Evolutionary conservation across 2,888 invertebrate species (phyloP).

Genomic region (Trilocha varians): DNA sequence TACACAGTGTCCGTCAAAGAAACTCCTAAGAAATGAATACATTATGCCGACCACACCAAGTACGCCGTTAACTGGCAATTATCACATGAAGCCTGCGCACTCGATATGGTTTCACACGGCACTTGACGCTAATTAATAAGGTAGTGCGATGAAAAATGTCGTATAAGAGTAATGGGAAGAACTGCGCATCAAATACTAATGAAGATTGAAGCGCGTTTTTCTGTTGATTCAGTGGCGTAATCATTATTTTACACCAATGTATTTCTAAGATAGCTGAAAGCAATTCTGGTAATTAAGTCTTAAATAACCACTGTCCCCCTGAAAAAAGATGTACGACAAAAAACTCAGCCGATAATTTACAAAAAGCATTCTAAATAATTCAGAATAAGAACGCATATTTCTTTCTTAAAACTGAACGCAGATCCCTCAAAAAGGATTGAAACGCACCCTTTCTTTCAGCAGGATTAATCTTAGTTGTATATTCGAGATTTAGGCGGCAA

Average conservation of each 20-base stretch:
- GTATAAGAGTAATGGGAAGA: background rate
- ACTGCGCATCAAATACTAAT: background rate
- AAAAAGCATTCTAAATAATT: background rate
- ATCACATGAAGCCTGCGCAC: conserved; percentile 25
- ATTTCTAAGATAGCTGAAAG: too few species aligned
- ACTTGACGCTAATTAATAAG: conserved; percentile 20
- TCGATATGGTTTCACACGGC: conserved; percentile 27
- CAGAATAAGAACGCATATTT: background rate
- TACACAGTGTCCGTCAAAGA: background rate
- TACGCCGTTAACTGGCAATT: conserved; percentile 18
- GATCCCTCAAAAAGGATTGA: conserved; percentile 36
- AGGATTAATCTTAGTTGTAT: conserved; percentile 71
- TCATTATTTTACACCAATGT: too few species aligned
- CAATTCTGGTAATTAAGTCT: too few species aligned
- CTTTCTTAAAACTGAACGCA: background rate
- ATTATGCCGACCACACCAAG: conserved; percentile 1
- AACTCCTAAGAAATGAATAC: background rate
- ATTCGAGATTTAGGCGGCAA: conserved; percentile 70
- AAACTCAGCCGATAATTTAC: background rate
- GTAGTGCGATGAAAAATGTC: background rate
- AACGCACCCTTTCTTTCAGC: conserved; percentile 68
- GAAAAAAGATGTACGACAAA: background rate
- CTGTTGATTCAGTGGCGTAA: too few species aligned
- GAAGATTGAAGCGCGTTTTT: too few species aligned
- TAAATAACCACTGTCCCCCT: too few species aligned